phyloP scores from a whole-genome alignment of 2,888 invertebrate genomes.

The Cyaniris semiargus region DNA sequence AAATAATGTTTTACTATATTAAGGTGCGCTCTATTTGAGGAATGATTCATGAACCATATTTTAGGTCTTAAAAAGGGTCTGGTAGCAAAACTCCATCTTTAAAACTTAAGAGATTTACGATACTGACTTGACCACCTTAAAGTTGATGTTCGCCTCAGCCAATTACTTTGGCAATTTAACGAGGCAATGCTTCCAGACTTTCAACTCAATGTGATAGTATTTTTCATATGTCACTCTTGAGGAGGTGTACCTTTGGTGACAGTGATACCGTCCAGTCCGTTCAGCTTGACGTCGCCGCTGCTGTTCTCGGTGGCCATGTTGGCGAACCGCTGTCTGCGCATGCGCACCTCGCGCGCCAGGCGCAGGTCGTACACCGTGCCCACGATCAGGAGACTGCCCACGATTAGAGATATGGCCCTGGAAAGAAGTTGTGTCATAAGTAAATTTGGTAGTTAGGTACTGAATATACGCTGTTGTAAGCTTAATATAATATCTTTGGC shows the following conservation, averaged over 20 bases:
- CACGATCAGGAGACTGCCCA: constrained; percentile 77
- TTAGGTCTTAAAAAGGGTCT: too few relatives aligned
- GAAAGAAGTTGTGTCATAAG: constrained; percentile 32
- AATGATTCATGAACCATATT: too few relatives aligned
- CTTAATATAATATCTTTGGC: too few relatives aligned
- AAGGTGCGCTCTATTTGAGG: too few relatives aligned
- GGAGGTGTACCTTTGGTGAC: constrained; percentile 55
- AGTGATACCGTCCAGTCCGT: constrained; percentile 65
- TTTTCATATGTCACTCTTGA: constrained; percentile 12
- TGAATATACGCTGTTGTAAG: too few relatives aligned
- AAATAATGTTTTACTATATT: too few relatives aligned
- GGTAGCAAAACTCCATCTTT: too few relatives aligned
- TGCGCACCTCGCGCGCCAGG: constrained; percentile 60
- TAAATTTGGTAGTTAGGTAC: too few relatives aligned
- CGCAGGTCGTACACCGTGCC: constrained; percentile 88
- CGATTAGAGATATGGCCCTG: constrained; percentile 60
- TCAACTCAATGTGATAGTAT: constrained; percentile 44
- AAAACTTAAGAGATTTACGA: too few relatives aligned
- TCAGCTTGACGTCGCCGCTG: constrained; percentile 64
- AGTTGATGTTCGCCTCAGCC: not conserved
- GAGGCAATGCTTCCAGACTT: too few relatives aligned
- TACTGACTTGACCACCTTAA: not conserved
- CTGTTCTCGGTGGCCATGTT: constrained; percentile 62
- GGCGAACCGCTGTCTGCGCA: constrained; percentile 58
- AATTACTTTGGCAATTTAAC: not conserved